A percentile compares a stretch with the other conserved stretches of the same genome.
Evolutionary conservation across 2,888 invertebrate genomes (phyloP).

Genomic region (Nomada ferruginata): DNA sequence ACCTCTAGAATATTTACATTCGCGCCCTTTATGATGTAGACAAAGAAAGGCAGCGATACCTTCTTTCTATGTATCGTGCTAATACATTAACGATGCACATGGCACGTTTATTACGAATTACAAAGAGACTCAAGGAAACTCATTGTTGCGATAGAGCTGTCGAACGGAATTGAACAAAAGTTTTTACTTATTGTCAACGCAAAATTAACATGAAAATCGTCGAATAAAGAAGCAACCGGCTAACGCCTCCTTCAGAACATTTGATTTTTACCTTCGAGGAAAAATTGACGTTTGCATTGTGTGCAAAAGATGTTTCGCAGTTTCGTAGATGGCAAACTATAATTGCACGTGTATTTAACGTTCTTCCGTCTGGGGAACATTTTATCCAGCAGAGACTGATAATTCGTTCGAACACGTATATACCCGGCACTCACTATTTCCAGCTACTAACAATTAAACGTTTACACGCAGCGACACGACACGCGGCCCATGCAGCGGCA

Average conservation of each 20-base stretch:
- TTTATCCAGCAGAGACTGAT: not conserved
- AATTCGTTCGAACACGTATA: not conserved
- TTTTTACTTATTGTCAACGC: not conserved
- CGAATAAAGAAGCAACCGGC: conserved; percentile 2
- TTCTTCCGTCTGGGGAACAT: conserved; percentile 8
- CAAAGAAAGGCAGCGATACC: not conserved
- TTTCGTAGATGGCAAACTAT: conserved; percentile 62
- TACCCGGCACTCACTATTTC: not conserved
- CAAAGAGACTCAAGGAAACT: not conserved
- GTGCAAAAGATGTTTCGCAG: conserved; percentile 71
- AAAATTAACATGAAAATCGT: not conserved
- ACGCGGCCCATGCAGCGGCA: not conserved
- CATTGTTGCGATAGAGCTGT: not conserved
- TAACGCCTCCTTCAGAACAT: not conserved
- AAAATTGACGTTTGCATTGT: conserved; percentile 73
- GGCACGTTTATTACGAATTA: too few species aligned
- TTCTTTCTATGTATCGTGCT: not conserved
- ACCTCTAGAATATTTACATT: conserved; percentile 28
- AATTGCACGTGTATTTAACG: not conserved
- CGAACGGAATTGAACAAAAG: not conserved
- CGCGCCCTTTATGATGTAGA: too few species aligned
- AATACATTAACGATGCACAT: not conserved
- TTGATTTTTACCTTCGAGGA: conserved; percentile 67
- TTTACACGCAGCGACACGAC: conserved; percentile 20
- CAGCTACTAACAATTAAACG: conserved; percentile 1